These are phyloP conservation scores for Miichthys miiuy DNA, from an alignment of 2,797 vertebrate genomes.

Conservation along the genomic window DNA sequence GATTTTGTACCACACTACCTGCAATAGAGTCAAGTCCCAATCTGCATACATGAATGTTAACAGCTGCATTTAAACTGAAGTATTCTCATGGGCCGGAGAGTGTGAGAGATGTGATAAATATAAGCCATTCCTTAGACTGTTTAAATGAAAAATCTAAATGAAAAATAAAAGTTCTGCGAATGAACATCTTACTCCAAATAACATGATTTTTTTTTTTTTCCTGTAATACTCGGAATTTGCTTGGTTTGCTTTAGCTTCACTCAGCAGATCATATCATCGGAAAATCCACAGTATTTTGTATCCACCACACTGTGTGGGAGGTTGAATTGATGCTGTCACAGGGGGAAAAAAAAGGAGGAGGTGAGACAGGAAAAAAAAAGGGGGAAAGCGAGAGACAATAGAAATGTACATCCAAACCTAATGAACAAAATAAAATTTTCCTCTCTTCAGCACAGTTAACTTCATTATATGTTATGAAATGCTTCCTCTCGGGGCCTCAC, in stretches of 20 bases:
- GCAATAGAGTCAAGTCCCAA: slow-evolving; percentile 65
- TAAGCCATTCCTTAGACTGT: slow-evolving; percentile 15
- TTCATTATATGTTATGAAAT: slow-evolving; percentile 19
- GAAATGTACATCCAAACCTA: not conserved
- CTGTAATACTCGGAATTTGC: not conserved
- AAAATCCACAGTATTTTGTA: slow-evolving; percentile 15
- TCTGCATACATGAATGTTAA: slow-evolving; percentile 74
- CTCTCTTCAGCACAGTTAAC: slow-evolving; percentile 5
- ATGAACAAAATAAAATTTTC: slow-evolving; percentile 20
- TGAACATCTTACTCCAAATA: slow-evolving; percentile 3
- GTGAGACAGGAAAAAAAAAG: not conserved
- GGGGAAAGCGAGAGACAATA: not conserved
- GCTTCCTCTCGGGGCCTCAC: not conserved
- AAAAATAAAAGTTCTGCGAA: slow-evolving; percentile 12
- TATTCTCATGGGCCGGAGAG: slow-evolving; percentile 30
- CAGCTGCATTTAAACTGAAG: slow-evolving; percentile 46
- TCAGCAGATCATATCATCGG: slow-evolving; percentile 8
- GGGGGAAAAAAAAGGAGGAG: slow-evolving; percentile 4
- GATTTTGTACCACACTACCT: slow-evolving; percentile 54
- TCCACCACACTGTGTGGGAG: slow-evolving; percentile 15
- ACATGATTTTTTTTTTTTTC: not conserved
- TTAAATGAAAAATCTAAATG: slow-evolving; percentile 25
- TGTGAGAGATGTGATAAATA: slow-evolving; percentile 43
- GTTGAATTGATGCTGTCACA: slow-evolving; percentile 11
- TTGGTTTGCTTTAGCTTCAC: slow-evolving; percentile 14